Evolutionary conservation across 2,797 vertebrate genomes (phyloP), one percentile per base, ranked within the genome.

Genomic region (Sebastes glaucus): DNA sequence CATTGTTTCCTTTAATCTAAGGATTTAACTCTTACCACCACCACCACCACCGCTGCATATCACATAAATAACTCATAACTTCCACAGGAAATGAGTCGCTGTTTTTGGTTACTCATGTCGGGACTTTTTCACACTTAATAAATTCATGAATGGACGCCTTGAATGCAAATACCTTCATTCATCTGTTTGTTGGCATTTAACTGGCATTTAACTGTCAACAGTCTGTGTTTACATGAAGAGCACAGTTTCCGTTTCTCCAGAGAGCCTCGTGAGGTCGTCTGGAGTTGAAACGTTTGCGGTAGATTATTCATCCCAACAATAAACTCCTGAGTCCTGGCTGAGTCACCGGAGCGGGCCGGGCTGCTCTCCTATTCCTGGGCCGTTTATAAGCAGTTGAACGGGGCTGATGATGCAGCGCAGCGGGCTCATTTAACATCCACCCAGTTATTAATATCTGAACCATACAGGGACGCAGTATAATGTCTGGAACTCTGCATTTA

Each of bases 271-370:
- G 53, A n/a, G 78, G 65, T 66, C 25, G 38, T 66, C 52, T 63
- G 6, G 62, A 82, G 81, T 56, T 60, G 32, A 33, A 25, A 23
- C 4, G 16, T 66, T 64, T 69, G 70, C 55, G 73, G 74, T 42
- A 46, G 27, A 67, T 89, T 83, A 89, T 86, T 90, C 87, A 88
- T 77, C 77, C 69, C 56, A 27, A 77, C 64, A 79, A 78, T 67
- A 89, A 87, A 78, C 42, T 71, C 28, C 86, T 93, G 92, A 90
- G 90, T 85, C 68, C 20, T 1, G 38, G 1, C 64, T 95, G 92
- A 95, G 86, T 95, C 93, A 95, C 73, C 25, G 55, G 42, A 16
- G 22, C 74, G 72, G 59, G 46, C 14, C 49, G 27, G 18, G 53
- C 76, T 14, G 69, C 35, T 2, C 42, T 49, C 67, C 86, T 92